Evolutionary conservation across 2,797 vertebrate species (phyloP).

Genomic region (Acanthurus lineatus): DNA sequence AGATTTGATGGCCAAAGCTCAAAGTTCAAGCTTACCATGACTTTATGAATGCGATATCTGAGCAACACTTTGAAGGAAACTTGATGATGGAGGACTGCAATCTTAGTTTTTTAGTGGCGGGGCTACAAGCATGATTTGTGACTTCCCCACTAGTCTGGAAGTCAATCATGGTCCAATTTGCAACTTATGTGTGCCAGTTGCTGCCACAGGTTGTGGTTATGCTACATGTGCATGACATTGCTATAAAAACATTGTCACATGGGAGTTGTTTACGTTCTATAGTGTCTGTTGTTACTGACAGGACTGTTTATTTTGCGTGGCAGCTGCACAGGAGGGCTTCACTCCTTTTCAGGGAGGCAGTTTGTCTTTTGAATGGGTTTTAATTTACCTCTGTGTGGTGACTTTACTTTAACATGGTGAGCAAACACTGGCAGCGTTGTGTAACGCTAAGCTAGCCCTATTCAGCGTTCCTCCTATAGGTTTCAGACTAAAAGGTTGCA

Average conservation of each 20-base stretch:
- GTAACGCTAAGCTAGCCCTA: slow-evolving; percentile 9
- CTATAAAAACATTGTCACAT: not conserved
- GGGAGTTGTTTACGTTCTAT: not conserved
- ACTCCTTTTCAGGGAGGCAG: slow-evolving; percentile 1
- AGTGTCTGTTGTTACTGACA: not conserved
- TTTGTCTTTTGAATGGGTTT: slow-evolving; percentile 31
- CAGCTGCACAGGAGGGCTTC: not conserved
- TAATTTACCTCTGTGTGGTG: slow-evolving; percentile 16
- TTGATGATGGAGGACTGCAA: too few species aligned
- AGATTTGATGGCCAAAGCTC: too few species aligned
- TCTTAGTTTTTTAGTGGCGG: too few species aligned
- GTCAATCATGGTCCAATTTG: too few species aligned
- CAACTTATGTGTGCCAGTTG: not conserved
- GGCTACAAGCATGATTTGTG: too few species aligned
- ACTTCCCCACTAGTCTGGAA: too few species aligned
- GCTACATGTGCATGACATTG: too few species aligned
- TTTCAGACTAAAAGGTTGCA: slow-evolving; percentile 23
- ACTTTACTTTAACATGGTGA: slow-evolving; percentile 5
- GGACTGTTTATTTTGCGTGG: not conserved
- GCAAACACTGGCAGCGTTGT: slow-evolving; percentile 56
- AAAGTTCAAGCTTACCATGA: too few species aligned
- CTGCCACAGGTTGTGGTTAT: too few species aligned
- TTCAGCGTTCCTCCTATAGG: slow-evolving; percentile 17
- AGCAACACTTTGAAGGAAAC: too few species aligned
- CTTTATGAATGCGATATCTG: too few species aligned